Conservation (phyloP, 2,888 invertebrate genomes). For the Zaprionus bogoriensis region DNA sequence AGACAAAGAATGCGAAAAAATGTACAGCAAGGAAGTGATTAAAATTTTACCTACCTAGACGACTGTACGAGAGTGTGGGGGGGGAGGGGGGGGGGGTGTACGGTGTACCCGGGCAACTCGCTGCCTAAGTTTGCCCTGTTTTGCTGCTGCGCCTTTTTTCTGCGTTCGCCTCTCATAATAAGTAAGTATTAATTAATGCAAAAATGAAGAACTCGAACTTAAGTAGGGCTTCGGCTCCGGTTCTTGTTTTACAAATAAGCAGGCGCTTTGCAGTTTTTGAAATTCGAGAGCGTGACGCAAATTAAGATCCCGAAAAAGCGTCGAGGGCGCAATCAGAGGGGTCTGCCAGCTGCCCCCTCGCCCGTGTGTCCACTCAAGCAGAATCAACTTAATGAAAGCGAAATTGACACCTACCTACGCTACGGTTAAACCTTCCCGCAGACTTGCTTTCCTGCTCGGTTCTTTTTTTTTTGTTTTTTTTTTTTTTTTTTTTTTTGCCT, state of each 20-base stretch:
- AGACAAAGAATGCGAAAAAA: slow-evolving; percentile 2
- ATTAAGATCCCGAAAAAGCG: slow-evolving; percentile 57
- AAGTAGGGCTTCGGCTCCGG: slow-evolving; percentile 63
- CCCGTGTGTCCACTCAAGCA: slow-evolving; percentile 59
- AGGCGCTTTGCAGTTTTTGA: slow-evolving; percentile 47
- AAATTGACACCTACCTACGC: slow-evolving; percentile 69
- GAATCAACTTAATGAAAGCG: slow-evolving; percentile 77
- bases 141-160: slow-evolving; percentile 25
- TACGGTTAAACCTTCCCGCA: too few species aligned
- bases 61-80: too few species aligned
- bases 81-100: too few species aligned
- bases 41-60: slow-evolving; percentile 61
- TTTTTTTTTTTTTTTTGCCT: slow-evolving; percentile 6
- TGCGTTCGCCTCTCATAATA: slow-evolving; percentile 43
- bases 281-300: slow-evolving; percentile 65
- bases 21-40: slow-evolving; percentile 60
- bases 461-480: neutral
- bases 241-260: slow-evolving; percentile 67
- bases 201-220: slow-evolving; percentile 63
- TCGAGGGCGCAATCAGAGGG: slow-evolving; percentile 31
- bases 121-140: slow-evolving; percentile 9
- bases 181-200: slow-evolving; percentile 73
- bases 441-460: neutral
- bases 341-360: neutral
- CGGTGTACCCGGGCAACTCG: too few species aligned